Conservation (phyloP, 1,140 invertebrate genomes). For the Steinernema feltiae region DNA sequence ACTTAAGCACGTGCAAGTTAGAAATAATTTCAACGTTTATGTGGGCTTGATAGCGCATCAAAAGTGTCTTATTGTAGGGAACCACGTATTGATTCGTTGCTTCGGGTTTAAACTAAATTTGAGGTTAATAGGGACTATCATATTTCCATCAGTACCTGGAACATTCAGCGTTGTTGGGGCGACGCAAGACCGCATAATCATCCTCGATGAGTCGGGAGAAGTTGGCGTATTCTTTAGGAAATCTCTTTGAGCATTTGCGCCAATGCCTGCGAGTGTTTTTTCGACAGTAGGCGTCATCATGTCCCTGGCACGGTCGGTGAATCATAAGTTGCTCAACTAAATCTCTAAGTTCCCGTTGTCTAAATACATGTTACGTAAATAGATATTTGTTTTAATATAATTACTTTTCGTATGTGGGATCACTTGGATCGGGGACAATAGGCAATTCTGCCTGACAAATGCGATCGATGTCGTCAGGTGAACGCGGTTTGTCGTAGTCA, state of each 20-base stretch:
- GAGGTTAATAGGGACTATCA: too few relatives aligned
- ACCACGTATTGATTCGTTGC: too few relatives aligned
- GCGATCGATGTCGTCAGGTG: slow-evolving; percentile 59
- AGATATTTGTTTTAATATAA: too few relatives aligned
- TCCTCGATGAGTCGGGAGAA: too few relatives aligned
- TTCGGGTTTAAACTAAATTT: too few relatives aligned
- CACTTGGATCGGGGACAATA: not conserved
- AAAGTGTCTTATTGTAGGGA: too few relatives aligned
- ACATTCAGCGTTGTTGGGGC: not conserved
- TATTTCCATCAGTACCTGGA: too few relatives aligned
- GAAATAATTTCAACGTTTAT: too few relatives aligned
- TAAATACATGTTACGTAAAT: not conserved
- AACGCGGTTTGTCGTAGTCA: slow-evolving; percentile 47
- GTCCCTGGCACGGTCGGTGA: not conserved
- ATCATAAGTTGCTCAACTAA: not conserved
- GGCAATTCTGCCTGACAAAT: slow-evolving; percentile 64
- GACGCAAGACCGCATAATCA: not conserved
- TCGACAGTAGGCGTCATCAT: not conserved
- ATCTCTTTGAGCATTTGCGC: not conserved
- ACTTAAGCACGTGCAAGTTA: too few relatives aligned
- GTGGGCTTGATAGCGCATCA: too few relatives aligned
- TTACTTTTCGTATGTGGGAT: not conserved
- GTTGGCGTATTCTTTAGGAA: too few relatives aligned
- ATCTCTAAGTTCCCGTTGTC: not conserved
- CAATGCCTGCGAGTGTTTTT: not conserved